These are phyloP conservation scores for Myotis brandtii DNA, from an alignment of 2,113 vertebrate species.

Conservation along the genomic window DNA sequence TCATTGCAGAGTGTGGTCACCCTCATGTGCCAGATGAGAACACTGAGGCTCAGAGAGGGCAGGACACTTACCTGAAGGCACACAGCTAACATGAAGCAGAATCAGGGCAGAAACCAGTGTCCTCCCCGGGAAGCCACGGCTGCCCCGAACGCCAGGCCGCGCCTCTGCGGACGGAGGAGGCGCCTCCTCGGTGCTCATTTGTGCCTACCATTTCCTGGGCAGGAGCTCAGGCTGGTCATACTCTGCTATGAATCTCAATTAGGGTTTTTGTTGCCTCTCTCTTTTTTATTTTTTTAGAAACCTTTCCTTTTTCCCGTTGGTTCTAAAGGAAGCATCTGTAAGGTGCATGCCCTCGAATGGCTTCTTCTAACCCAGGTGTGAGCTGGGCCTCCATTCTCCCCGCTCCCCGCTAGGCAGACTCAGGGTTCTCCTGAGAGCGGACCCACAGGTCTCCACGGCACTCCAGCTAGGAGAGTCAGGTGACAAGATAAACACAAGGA, in stretches of 20 bases:
- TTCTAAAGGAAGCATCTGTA: background rate
- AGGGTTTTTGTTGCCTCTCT: background rate
- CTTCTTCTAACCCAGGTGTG: background rate
- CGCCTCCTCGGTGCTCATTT: background rate
- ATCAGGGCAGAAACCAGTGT: background rate
- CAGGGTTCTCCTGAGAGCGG: background rate
- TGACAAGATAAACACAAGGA: background rate
- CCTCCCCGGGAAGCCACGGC: background rate
- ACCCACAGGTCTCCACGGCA: background rate
- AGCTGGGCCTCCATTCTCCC: background rate
- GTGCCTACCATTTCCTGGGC: conserved; percentile 36
- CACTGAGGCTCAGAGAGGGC: background rate
- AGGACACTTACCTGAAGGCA: background rate
- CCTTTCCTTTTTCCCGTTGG: background rate
- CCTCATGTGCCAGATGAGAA: background rate
- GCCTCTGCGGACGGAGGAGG: background rate
- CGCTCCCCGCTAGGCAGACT: background rate
- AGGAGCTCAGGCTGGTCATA: conserved; percentile 49
- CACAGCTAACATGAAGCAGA: background rate
- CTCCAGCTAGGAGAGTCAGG: background rate
- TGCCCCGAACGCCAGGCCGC: background rate
- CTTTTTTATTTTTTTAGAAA: background rate
- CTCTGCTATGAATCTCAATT: conserved; percentile 67
- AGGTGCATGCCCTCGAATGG: background rate
- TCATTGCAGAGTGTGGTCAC: background rate